Evolutionary conservation across 2,797 vertebrate species (phyloP), one percentile per base, ranked within the genome.

Genomic region (Hoplostethus atlanticus): DNA sequence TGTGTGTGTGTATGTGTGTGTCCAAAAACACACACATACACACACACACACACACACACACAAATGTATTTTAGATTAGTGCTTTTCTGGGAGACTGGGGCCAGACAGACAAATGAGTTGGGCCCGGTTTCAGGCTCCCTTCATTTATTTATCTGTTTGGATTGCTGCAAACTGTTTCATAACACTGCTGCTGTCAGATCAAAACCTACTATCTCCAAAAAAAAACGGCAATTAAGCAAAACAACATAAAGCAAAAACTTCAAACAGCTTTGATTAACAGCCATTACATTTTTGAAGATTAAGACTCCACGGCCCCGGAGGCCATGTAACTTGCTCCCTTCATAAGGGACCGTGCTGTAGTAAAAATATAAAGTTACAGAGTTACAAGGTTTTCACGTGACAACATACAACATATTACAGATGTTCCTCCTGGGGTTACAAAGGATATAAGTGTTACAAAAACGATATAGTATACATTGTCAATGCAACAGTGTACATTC

Each of bases 401-500:
- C 68, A 64, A 54, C 25, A 55, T 16, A 5, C 28, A 55, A 15
- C 65, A 48, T 44, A 17, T 48, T 76, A 55, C 74, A 62, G 75
- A 68, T 71, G 79, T 53, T 81, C 76, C 61, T 61, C 63, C 21
- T 21, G 54, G 77, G 54, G 68, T 64, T 55, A 58, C 73, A 70
- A 73, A 47, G 17, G 55, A 50, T 21, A 55, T 55, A 34, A 55
- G 34, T 13, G 83, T 76, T 47, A 71, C 15, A 68, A 81, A 67
- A 83, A 64, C 70, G 42, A 36, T 53, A 68, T 48, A 68, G 55
- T 71, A 61, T 71, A 54, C 74, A 40, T 62, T 58, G 71, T 77
- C 55, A 70, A 81, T 61, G 67, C 71, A 71, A 79, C 71, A 72
- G 68, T n/a, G 54, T 63, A 58, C 82, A 88, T 86, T 84, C 82